Percentiles rank a stretch among this genome's conserved stretches.
Evolutionary conservation across 2,797 vertebrate species (phyloP).

Genomic region (Gastrophryne carolinensis): DNA sequence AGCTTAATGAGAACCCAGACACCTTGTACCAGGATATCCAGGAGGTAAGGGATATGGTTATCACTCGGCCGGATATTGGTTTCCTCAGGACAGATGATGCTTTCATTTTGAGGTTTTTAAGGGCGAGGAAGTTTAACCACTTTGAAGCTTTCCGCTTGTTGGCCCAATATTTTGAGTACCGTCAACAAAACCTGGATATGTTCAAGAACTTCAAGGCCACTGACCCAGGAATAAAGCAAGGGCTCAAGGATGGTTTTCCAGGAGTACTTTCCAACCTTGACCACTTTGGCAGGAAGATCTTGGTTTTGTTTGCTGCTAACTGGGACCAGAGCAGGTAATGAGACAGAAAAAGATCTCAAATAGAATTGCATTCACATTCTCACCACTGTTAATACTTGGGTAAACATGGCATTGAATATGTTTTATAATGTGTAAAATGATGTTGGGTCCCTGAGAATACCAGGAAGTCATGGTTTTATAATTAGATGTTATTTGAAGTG

Average conservation of each 20-base stretch:
- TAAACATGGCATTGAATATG: too few relatives aligned
- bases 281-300: constrained; percentile 94
- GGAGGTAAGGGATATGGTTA: constrained; percentile 98
- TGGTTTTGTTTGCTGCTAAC: constrained; percentile 96
- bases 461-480: too few relatives aligned
- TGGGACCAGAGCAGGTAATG: constrained; percentile 99
- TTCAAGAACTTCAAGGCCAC: constrained; percentile 99
- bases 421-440: too few relatives aligned
- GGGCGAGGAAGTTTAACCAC: constrained; percentile 97
- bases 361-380: too few relatives aligned
- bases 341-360: too few relatives aligned
- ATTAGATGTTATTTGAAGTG: too few relatives aligned
- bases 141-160: constrained; percentile 95
- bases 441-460: too few relatives aligned
- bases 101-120: constrained; percentile 93
- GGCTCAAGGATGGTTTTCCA: constrained; percentile 94
- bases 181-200: constrained; percentile 98
- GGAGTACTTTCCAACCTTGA: constrained; percentile 94
- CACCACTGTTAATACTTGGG: too few relatives aligned
- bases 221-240: constrained; percentile 96
- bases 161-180: constrained; percentile 96
- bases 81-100: constrained; percentile 97
- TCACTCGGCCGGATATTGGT: constrained; percentile 96
- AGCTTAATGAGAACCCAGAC: constrained; percentile 96
- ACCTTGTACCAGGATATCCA: constrained; percentile 98